Conservation (phyloP, 2,113 vertebrate species). For the Pachycephala philippinensis region DNA sequence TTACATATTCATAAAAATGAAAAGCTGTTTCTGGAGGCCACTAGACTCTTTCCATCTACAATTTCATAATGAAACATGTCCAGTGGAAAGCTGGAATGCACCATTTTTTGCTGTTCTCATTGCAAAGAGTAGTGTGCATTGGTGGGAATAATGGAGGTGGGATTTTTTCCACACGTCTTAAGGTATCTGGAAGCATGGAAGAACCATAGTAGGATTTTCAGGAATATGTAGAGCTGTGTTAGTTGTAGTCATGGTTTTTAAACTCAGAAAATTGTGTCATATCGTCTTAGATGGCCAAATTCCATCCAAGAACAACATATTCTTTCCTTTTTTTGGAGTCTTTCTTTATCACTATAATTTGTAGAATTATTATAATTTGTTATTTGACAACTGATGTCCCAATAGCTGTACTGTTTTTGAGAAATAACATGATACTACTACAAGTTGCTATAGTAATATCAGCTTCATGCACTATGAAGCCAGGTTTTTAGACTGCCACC, state of each 20-base stretch:
- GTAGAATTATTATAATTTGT: not conserved
- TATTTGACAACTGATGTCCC: not conserved
- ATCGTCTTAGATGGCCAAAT: not conserved
- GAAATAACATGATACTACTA: not conserved
- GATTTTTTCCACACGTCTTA: not conserved
- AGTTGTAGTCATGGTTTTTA: not conserved
- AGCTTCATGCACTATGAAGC: not conserved
- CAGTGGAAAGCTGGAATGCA: not conserved
- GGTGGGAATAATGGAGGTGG: not conserved
- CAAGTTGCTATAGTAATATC: not conserved
- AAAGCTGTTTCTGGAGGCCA: not conserved
- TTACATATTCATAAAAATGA: not conserved
- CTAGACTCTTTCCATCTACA: not conserved
- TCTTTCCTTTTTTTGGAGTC: not conserved
- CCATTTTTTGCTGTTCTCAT: not conserved
- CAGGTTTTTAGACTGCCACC: not conserved
- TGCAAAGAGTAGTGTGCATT: not conserved
- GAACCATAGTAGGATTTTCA: not conserved
- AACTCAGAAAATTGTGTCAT: not conserved
- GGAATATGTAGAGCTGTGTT: not conserved
- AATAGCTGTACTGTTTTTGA: not conserved
- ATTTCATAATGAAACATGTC: not conserved
- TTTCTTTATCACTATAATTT: not conserved
- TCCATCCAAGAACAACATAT: not conserved
- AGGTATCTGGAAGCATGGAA: not conserved